These are phyloP conservation scores for Drosophila dives DNA, from an alignment of 2,888 invertebrate genomes.

Conservation along the genomic window DNA sequence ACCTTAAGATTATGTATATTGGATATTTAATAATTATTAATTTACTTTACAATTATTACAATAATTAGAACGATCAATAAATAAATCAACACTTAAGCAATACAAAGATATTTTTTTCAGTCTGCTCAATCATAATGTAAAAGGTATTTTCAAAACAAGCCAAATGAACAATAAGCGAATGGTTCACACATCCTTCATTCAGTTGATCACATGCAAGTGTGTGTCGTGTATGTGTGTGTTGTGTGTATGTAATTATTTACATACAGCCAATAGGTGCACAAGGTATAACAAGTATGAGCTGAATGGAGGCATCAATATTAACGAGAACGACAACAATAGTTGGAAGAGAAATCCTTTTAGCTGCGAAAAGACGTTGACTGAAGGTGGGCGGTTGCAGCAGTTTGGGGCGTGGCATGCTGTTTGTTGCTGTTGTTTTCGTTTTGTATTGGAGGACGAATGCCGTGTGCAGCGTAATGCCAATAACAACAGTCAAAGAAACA, in stretches of 20 bases:
- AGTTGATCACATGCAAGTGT: background rate
- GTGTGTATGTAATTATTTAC: background rate
- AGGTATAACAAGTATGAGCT: conserved; percentile 13
- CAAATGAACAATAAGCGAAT: conserved; percentile 1
- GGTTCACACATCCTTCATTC: conserved; percentile 8
- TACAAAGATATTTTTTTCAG: background rate
- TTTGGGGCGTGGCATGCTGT: conserved; percentile 46
- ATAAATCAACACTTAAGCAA: background rate
- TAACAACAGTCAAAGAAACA: conserved; percentile 61
- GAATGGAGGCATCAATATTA: conserved; percentile 14
- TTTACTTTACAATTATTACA: background rate
- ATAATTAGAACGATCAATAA: background rate
- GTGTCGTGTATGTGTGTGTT: background rate
- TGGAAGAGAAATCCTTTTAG: conserved; percentile 58
- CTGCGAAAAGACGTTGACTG: conserved; percentile 48
- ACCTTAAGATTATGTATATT: background rate
- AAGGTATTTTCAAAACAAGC: background rate
- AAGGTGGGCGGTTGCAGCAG: conserved; percentile 55
- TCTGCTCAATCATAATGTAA: background rate
- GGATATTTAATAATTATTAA: background rate
- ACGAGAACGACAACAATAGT: conserved; percentile 31
- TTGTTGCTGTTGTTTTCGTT: conserved; percentile 37
- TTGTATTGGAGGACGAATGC: conserved; percentile 76
- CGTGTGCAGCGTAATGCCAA: conserved; percentile 68
- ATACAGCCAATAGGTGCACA: conserved; percentile 1